Percentiles rank a stretch among this genome's conserved stretches.
Conservation (phyloP, 2,797 vertebrate genomes). For the Epinephelus awoara region DNA sequence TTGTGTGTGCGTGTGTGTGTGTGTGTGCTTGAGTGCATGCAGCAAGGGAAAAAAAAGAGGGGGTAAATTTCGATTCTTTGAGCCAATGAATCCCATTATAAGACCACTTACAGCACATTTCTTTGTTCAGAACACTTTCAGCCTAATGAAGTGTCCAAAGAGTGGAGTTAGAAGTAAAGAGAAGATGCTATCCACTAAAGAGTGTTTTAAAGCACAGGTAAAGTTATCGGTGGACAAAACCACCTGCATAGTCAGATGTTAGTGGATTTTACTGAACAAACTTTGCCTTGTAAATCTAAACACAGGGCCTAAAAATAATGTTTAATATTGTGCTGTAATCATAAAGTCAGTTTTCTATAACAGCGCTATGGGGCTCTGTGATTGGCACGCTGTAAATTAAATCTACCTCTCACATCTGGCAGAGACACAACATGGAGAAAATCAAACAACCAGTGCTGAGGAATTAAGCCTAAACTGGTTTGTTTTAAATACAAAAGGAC, state of each 20-base stretch:
- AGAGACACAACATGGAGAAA: conserved; percentile 22
- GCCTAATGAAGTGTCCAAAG: conserved; percentile 78
- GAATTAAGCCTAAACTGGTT: conserved; percentile 36
- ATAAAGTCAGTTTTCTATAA: background rate
- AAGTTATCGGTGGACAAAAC: conserved; percentile 20
- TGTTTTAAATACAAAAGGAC: conserved; percentile 63
- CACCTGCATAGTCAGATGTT: background rate
- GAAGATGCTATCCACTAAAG: conserved; percentile 51
- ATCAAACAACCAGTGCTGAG: conserved; percentile 47
- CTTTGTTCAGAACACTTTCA: conserved; percentile 75
- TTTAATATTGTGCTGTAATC: background rate
- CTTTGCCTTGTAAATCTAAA: conserved; percentile 10
- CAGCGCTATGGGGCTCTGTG: background rate
- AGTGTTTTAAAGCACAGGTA: conserved; percentile 20
- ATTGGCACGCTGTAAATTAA: conserved; percentile 13
- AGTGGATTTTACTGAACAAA: conserved; percentile 14
- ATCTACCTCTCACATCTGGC: conserved; percentile 21
- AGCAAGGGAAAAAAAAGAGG: background rate
- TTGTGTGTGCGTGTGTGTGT: background rate
- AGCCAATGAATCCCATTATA: conserved; percentile 84
- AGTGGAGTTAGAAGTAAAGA: conserved; percentile 48
- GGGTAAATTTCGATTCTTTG: conserved; percentile 74
- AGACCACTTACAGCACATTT: conserved; percentile 72
- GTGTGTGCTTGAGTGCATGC: background rate
- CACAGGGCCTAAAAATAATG: background rate